Percentiles rank a stretch among this genome's conserved stretches.
Conservation (phyloP, 2,888 invertebrate species). For the Stomorhina lunata region DNA sequence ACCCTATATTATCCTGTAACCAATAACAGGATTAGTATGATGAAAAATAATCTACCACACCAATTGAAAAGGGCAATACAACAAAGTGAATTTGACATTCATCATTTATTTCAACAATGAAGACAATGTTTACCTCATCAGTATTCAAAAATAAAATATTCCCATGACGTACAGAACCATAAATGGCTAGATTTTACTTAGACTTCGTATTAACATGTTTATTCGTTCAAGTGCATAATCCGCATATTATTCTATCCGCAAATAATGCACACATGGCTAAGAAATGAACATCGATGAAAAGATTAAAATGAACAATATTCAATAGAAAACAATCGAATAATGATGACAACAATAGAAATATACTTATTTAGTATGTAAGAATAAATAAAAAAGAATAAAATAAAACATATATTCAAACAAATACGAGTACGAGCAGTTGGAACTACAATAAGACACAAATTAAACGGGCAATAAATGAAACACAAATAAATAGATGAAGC, state of each 20-base stretch:
- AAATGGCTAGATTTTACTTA: conserved; percentile 25
- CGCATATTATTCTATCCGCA: conserved; percentile 62
- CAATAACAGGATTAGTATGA: conserved; percentile 44
- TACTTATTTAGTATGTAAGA: not conserved
- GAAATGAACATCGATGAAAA: conserved; percentile 47
- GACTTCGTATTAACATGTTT: conserved; percentile 45
- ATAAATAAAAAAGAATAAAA: not conserved
- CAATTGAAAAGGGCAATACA: conserved; percentile 39
- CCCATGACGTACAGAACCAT: conserved; percentile 55
- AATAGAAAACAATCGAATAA: conserved; percentile 16
- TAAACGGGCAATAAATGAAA: conserved; percentile 51
- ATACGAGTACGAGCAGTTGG: too few relatives aligned
- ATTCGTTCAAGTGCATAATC: conserved; percentile 65
- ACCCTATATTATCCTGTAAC: not conserved
- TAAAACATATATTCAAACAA: not conserved
- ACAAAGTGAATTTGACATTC: conserved; percentile 34
- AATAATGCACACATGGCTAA: conserved; percentile 56
- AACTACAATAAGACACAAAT: conserved; percentile 10
- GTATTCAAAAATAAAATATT: conserved; percentile 48
- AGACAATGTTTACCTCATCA: conserved; percentile 34
- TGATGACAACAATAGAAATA: conserved; percentile 44
- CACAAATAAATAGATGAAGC: conserved; percentile 58
- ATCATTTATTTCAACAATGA: not conserved
- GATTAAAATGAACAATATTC: conserved; percentile 25
- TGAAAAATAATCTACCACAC: conserved; percentile 51